These are phyloP conservation scores for Puffinus mauretanicus DNA, from an alignment of 2,113 vertebrate species.

Conservation along the genomic window DNA sequence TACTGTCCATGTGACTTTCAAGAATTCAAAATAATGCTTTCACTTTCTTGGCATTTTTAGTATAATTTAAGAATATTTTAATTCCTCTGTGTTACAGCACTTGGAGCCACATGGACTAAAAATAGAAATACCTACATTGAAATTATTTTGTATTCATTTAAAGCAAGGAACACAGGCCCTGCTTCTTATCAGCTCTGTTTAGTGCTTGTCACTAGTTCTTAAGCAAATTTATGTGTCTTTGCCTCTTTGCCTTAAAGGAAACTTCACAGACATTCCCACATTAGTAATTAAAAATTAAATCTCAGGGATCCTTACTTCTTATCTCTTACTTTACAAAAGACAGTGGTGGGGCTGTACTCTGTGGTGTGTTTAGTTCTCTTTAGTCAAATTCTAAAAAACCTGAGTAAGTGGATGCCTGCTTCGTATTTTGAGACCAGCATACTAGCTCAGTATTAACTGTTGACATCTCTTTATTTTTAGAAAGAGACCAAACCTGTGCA, in stretches of 20 bases:
- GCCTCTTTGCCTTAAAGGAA: background rate
- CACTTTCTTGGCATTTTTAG: background rate
- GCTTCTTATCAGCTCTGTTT: background rate
- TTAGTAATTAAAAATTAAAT: background rate
- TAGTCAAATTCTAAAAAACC: background rate
- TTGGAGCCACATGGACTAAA: background rate
- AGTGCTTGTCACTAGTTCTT: background rate
- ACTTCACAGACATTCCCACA: background rate
- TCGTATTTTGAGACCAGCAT: fast-evolving
- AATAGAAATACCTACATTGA: background rate
- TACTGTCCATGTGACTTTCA: background rate
- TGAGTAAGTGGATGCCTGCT: background rate
- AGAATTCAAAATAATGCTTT: background rate
- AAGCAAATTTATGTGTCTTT: background rate
- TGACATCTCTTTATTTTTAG: constrained; percentile 44
- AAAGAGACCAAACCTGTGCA: constrained; percentile 75
- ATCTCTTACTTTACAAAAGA: background rate
- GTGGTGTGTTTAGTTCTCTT: background rate
- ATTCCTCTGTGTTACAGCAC: background rate
- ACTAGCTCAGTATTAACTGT: background rate
- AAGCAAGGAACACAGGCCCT: background rate
- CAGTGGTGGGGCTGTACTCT: background rate
- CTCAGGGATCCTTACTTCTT: background rate
- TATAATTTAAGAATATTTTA: background rate
- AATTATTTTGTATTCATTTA: background rate